Percentiles rank a stretch among this genome's conserved stretches.
phyloP scores from a whole-genome alignment of 2,888 invertebrate species.

The Alentia gelatinosa region DNA sequence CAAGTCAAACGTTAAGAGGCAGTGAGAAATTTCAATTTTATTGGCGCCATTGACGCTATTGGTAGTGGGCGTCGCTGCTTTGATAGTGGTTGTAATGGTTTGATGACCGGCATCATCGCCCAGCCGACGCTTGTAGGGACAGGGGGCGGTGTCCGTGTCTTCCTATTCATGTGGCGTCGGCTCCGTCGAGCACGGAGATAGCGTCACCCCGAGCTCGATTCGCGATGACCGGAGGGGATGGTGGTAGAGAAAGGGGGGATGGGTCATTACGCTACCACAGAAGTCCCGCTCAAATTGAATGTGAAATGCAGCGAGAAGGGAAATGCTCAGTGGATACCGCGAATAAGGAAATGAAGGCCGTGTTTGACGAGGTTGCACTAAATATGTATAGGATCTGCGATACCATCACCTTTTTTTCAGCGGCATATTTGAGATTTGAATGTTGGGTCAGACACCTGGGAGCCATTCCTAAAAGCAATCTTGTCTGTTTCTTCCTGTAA shows the following conservation, averaged over 20 bases:
- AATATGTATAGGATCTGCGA: no score
- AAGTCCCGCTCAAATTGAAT: constrained; percentile 17
- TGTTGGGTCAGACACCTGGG: no score
- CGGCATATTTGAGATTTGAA: no score
- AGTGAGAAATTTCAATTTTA: constrained; percentile 47
- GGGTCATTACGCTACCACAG: constrained; percentile 20
- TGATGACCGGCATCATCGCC: not conserved
- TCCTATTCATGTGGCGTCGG: not conserved
- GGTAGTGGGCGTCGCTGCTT: constrained; percentile 15
- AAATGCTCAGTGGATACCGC: not conserved
- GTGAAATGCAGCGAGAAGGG: not conserved
- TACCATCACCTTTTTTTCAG: no score
- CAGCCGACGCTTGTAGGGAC: not conserved
- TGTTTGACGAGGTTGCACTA: no score
- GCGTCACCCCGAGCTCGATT: no score
- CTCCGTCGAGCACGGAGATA: not conserved
- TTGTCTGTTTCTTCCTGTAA: no score
- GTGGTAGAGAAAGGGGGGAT: not conserved
- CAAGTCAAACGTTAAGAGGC: constrained; percentile 31
- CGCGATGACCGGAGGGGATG: not conserved
- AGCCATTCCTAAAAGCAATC: no score
- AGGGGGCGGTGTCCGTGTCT: not conserved
- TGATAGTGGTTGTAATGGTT: constrained; percentile 38
- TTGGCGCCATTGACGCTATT: constrained; percentile 34
- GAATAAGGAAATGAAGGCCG: no score